phyloP scores from a whole-genome alignment of 2,888 invertebrate genomes.

The Heliconius ismenius region DNA sequence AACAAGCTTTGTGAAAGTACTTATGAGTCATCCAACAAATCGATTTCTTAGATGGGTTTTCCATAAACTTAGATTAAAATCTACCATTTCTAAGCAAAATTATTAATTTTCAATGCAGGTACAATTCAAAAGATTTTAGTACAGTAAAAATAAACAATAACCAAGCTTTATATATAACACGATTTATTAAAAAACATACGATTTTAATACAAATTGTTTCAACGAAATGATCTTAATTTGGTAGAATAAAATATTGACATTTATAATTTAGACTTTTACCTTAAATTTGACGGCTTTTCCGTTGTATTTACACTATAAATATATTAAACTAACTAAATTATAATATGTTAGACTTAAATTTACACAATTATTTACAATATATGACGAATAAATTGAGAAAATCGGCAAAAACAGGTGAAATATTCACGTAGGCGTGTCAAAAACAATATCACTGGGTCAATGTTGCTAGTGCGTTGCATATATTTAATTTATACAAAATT shows the following conservation, averaged over 20 bases:
- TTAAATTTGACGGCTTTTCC: conserved; percentile 36
- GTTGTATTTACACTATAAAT: conserved; percentile 25
- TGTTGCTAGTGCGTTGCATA: conserved; percentile 37
- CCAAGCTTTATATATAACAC: conserved; percentile 8
- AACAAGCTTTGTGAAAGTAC: conserved; percentile 26
- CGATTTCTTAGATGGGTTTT: conserved; percentile 2
- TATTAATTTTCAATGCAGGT: not conserved
- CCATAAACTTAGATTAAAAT: not conserved
- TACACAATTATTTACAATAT: conserved; percentile 42
- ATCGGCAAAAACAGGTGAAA: conserved; percentile 43
- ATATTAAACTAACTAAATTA: conserved; percentile 23
- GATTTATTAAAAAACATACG: conserved; percentile 8
- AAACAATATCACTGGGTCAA: conserved; percentile 43
- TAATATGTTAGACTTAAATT: conserved; percentile 29
- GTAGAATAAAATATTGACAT: conserved; percentile 37
- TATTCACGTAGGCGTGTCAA: conserved; percentile 51
- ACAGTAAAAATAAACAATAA: conserved; percentile 28
- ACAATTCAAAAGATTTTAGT: not conserved
- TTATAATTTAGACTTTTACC: conserved; percentile 46
- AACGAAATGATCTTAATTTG: conserved; percentile 23
- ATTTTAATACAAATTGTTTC: not conserved
- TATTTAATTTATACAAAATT: not conserved
- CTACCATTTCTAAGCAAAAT: not conserved
- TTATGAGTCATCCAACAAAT: conserved; percentile 25
- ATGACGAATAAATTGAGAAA: conserved; percentile 36